Evolutionary conservation across 2,797 vertebrate genomes (phyloP).

Genomic region (Cephalopachus bancanus): DNA sequence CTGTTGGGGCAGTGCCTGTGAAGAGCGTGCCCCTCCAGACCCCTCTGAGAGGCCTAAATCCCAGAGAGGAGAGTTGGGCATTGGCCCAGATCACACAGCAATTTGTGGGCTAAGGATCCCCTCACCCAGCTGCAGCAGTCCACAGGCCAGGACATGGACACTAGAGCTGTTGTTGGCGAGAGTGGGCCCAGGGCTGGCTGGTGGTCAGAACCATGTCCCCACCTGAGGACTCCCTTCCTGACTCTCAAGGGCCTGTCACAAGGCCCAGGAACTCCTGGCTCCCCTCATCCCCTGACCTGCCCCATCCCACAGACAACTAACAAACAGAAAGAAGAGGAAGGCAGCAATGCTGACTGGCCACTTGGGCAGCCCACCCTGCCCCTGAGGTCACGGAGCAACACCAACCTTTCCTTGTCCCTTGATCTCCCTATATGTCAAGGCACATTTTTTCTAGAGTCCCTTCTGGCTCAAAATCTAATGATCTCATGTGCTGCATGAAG

Average conservation of each 20-base stretch:
- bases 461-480: background rate
- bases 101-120: background rate
- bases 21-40: background rate
- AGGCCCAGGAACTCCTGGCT: background rate
- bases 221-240: background rate
- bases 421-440: background rate
- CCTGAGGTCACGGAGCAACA: background rate
- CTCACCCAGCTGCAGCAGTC: background rate
- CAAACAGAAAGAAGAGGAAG: background rate
- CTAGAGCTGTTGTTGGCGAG: too few relatives aligned
- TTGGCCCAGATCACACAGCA: background rate
- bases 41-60: background rate
- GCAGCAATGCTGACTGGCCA: background rate
- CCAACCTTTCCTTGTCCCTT: background rate
- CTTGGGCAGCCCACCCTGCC: background rate
- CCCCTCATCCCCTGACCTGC: too few relatives aligned
- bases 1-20: background rate
- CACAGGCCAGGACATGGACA: background rate
- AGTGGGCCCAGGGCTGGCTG: background rate
- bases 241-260: background rate
- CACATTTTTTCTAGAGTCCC: background rate
- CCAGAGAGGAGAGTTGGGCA: background rate
- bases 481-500: background rate
- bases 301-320: background rate
- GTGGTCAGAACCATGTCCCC: too few relatives aligned